Evolutionary conservation across 2,113 vertebrate genomes (phyloP), one percentile per base, ranked within the genome.

Genomic region (Maccullochella peelii): DNA sequence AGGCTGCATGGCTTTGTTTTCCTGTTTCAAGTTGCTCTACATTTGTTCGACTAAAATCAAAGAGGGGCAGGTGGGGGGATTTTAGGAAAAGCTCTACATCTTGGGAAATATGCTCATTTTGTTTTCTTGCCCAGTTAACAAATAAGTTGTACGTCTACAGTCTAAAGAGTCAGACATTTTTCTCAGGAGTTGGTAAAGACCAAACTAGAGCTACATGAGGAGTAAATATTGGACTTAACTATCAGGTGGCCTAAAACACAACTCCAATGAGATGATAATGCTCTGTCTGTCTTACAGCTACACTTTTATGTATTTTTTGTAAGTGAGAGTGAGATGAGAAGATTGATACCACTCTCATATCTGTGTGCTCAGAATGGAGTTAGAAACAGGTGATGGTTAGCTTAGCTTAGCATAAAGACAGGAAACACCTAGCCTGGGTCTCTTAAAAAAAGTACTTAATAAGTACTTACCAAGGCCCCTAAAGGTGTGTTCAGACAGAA

Each of bases 1-100:
- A 27, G 54, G 49, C 20, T 42, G 40, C n/a, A 16, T 21, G 11
- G 58, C 30, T 77, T 72, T 77, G 67, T 73, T 80, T 84, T 71
- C 62, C 66, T 65, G 36, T 62, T 59, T 61, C 27, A 14, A 42
- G 30, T 21, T 27, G 36, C 6, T 55, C 14, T 3, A n/a, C 27
- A 67, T 10, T 23, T 68, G 67, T 57, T 55, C 4, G 1, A 50
- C 20, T 67, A 11, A 40, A 49, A 74, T 82, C 7, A 50, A 68
- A 75, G n/a, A 27, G 18, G 14, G 4, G 69, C 49, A 54, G 61
- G 18, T 63, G 61, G 18, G 61, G 12, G 11, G n/a, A 12, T 20
- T 4, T 62, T 36, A 18, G 8, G 1, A 16, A 4, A 5, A 47
- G 44, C 5, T 15, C 15, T 47, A 47, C 14, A 47, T 15, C 16